A percentile compares a stretch with the other conserved stretches of the same genome.
These are phyloP conservation scores for Drosophila nigritarsus DNA, from an alignment of 2,888 invertebrate genomes.

Conservation along the genomic window DNA sequence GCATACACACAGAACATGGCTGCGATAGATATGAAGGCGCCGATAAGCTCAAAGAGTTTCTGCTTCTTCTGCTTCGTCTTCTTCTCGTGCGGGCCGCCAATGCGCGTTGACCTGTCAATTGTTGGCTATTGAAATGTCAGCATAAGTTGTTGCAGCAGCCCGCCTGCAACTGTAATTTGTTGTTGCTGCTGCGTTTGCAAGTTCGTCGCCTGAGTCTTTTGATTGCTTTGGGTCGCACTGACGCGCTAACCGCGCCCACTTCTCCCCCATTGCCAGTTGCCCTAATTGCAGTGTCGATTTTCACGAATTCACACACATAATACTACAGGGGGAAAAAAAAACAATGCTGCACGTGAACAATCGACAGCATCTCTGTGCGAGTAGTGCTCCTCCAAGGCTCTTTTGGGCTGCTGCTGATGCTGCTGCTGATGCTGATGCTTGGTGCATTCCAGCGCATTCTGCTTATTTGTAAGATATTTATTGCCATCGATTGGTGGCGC, in stretches of 20 bases:
- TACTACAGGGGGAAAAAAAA: neutral
- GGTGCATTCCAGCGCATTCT: constrained; percentile 84
- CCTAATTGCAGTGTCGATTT: constrained; percentile 80
- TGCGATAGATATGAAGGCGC: constrained; percentile 56
- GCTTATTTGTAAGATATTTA: constrained; percentile 86
- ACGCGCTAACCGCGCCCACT: constrained; percentile 33
- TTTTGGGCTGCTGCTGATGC: constrained; percentile 7
- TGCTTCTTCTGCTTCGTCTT: neutral
- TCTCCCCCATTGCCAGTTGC: constrained; percentile 45
- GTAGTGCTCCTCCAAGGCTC: constrained; percentile 10
- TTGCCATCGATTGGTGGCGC: constrained; percentile 85
- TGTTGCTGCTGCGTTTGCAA: constrained; percentile 43
- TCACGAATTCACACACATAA: constrained; percentile 77
- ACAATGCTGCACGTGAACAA: constrained; percentile 74
- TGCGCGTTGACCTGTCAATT: constrained; percentile 85
- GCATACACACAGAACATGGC: constrained; percentile 17
- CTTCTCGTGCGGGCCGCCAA: constrained; percentile 53
- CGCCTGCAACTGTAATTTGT: constrained; percentile 39
- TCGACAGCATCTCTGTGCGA: constrained; percentile 64
- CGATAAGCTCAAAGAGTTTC: constrained; percentile 48
- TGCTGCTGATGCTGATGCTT: constrained; percentile 18
- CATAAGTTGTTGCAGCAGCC: constrained; percentile 46
- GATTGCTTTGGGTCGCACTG: constrained; percentile 50
- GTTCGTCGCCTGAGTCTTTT: constrained; percentile 81
- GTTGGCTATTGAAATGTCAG: constrained; percentile 85